Conservation (phyloP, 2,888 invertebrate genomes). For the Trissolcus japonicus region DNA sequence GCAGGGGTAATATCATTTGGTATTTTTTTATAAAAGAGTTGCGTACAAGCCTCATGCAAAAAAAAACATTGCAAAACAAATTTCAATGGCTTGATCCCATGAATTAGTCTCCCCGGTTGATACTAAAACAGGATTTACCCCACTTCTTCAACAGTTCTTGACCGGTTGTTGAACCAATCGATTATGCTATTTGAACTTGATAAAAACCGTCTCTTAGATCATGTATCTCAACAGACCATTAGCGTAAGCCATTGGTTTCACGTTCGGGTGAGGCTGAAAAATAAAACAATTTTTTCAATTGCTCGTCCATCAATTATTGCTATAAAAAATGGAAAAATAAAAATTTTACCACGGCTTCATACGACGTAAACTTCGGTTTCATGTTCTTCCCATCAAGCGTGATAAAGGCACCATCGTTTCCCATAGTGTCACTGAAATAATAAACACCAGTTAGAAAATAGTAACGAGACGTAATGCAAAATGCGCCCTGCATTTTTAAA, state of each 20-base stretch:
- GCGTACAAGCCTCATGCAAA: neutral
- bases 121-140: neutral
- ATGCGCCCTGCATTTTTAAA: neutral
- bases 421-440: slow-evolving; percentile 94
- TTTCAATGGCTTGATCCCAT: too few species aligned
- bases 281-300: slow-evolving; percentile 60
- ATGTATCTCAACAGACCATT: slow-evolving; percentile 88
- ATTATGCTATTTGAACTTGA: too few species aligned
- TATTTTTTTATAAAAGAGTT: slow-evolving; percentile 1
- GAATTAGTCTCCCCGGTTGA: too few species aligned
- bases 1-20: neutral
- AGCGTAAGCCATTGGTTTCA: slow-evolving; percentile 98
- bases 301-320: neutral
- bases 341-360: slow-evolving; percentile 93
- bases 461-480: neutral
- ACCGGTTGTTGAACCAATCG: neutral
- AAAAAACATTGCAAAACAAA: too few species aligned
- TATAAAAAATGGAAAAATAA: neutral
- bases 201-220: slow-evolving; percentile 78
- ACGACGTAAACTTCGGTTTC: slow-evolving; percentile 92
- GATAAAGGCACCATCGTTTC: slow-evolving; percentile 98
- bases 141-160: slow-evolving; percentile 1
- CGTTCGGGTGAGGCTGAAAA: slow-evolving; percentile 95
- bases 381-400: slow-evolving; percentile 94
- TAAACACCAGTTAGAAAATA: neutral